A percentile compares a stretch with the other conserved stretches of the same genome.
Evolutionary conservation across 2,888 invertebrate species (phyloP).

Genomic region (Phlogophora meticulosa): DNA sequence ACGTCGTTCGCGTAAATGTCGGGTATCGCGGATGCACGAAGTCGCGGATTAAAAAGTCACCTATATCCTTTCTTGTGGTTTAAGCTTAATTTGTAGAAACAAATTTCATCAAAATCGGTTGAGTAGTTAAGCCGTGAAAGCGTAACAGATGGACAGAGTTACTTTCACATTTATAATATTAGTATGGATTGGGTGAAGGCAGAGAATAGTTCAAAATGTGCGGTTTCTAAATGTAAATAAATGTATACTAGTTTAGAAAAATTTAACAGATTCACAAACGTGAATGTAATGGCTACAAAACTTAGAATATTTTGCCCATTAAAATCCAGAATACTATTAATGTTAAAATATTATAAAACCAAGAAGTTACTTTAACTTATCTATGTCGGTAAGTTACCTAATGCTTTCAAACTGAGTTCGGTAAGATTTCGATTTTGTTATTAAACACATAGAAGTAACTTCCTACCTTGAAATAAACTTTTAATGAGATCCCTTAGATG

Average conservation of each 20-base stretch:
- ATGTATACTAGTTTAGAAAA: conserved; percentile 21
- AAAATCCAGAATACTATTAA: neutral
- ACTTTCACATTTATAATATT: no score
- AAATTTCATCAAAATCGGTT: no score
- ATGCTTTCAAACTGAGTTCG: conserved; percentile 5
- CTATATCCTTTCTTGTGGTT: no score
- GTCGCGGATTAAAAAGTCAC: no score
- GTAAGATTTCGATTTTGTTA: conserved; percentile 1
- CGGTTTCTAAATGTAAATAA: conserved; percentile 46
- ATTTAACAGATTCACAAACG: conserved; percentile 27
- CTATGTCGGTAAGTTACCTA: neutral
- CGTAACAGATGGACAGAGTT: no score
- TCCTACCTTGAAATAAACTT: conserved; percentile 29
- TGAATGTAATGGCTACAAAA: conserved; percentile 2
- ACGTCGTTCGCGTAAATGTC: no score
- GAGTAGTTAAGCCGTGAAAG: no score
- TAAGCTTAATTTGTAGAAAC: no score
- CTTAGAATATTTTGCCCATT: conserved; percentile 30
- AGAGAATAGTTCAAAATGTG: conserved; percentile 35
- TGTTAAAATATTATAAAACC: neutral
- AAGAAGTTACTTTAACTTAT: conserved; percentile 6
- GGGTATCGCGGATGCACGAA: no score
- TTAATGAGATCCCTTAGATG: conserved; percentile 40
- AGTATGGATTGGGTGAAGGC: no score
- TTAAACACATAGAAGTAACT: conserved; percentile 2